Evolutionary conservation across 2,113 vertebrate species (phyloP).

Genomic region (Ailuropoda melanoleuca): DNA sequence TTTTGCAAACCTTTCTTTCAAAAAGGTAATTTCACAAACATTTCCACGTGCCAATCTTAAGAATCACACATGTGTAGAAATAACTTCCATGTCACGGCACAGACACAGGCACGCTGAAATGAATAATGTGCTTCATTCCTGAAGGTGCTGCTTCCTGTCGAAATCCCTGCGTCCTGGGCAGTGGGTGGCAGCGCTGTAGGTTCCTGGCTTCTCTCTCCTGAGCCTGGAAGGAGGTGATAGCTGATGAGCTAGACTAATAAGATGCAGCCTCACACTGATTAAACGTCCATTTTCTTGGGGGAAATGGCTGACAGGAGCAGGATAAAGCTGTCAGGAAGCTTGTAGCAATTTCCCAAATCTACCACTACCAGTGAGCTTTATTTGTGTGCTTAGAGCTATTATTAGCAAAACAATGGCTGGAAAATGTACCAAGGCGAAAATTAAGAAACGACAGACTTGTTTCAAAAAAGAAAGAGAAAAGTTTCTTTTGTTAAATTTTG

Average conservation of each 20-base stretch:
- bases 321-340: conserved; percentile 38
- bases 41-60: not conserved
- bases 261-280: conserved; percentile 48
- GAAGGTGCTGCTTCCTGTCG: not conserved
- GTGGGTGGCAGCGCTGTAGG: not conserved
- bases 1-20: not conserved
- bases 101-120: not conserved
- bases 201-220: not conserved
- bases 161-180: not conserved
- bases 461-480: conserved; percentile 46
- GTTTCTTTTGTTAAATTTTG: conserved; percentile 41
- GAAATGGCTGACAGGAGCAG: conserved; percentile 63
- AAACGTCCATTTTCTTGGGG: conserved; percentile 53
- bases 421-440: conserved; percentile 66
- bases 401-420: conserved; percentile 73
- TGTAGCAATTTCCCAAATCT: conserved; percentile 64
- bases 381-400: conserved; percentile 63
- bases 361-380: conserved; percentile 59
- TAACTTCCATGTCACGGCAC: not conserved
- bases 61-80: conserved; percentile 13
- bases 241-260: not conserved
- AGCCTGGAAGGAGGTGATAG: conserved; percentile 40
- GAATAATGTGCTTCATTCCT: not conserved
- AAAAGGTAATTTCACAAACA: conserved; percentile 13
- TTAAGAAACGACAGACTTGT: conserved; percentile 42